Conservation (phyloP, 1,140 invertebrate genomes). For the Drosophila virilis region DNA sequence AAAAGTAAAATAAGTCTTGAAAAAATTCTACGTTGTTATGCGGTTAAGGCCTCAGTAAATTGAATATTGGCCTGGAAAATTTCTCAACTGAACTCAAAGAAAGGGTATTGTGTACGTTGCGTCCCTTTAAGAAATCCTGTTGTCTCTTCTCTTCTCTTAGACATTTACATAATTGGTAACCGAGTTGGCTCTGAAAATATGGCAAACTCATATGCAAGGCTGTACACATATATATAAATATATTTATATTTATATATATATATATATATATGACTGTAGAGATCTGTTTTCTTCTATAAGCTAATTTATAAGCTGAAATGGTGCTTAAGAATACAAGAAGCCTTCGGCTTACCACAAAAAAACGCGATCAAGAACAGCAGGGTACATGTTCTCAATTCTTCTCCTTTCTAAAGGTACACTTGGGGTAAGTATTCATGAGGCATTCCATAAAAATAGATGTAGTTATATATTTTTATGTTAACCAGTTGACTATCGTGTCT, state of each 20-base stretch:
- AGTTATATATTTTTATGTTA: neutral
- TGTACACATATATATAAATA: conserved; percentile 2
- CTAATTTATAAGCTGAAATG: conserved; percentile 7
- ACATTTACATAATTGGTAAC: conserved; percentile 65
- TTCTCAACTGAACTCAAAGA: neutral
- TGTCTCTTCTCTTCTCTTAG: conserved; percentile 1
- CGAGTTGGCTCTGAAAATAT: conserved; percentile 47
- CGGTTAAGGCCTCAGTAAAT: too few species aligned
- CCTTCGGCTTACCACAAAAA: conserved; percentile 21
- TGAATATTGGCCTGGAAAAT: too few species aligned
- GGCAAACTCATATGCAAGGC: neutral
- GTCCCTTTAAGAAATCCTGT: neutral
- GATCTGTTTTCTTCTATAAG: neutral
- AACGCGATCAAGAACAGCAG: neutral
- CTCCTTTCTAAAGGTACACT: conserved; percentile 12
- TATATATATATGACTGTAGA: conserved; percentile 1
- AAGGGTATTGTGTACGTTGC: conserved; percentile 8
- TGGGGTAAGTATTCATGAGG: conserved; percentile 41
- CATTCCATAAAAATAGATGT: neutral
- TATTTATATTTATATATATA: neutral
- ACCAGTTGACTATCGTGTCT: neutral
- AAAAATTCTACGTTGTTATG: neutral
- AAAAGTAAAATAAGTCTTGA: too few species aligned
- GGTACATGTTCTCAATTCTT: neutral
- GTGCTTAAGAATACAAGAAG: neutral